phyloP scores from a whole-genome alignment of 2,888 invertebrate species.

The Dasysyrphus tricinctus region DNA sequence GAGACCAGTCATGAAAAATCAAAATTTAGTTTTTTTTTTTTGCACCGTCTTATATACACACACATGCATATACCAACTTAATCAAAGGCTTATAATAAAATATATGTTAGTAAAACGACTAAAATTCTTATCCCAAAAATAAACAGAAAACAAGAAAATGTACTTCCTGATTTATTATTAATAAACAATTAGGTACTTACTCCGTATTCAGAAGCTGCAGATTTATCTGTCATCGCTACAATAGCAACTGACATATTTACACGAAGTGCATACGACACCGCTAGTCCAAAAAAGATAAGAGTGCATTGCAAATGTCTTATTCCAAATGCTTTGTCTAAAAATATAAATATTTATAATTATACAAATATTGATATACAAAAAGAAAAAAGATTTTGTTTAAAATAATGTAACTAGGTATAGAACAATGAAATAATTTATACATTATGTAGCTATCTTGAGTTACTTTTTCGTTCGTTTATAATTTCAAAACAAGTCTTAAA shows the following conservation, averaged over 20 bases:
- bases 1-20: no score
- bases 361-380: background rate
- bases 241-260: slow-evolving; percentile 89
- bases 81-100: no score
- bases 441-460: no score
- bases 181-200: slow-evolving; percentile 76
- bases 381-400: background rate
- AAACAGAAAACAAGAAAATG: background rate
- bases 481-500: background rate
- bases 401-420: background rate
- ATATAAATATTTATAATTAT: background rate
- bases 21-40: no score
- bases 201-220: slow-evolving; percentile 79
- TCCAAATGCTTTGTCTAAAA: slow-evolving; percentile 82
- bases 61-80: no score
- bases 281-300: slow-evolving; percentile 86
- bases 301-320: slow-evolving; percentile 87
- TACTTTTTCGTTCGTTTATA: background rate
- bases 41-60: no score
- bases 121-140: background rate
- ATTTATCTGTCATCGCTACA: slow-evolving; percentile 88
- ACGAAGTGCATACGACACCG: slow-evolving; percentile 87
- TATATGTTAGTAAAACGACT: background rate
- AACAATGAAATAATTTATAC: no score
- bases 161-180: background rate